Evolutionary conservation across 1,140 invertebrate species (phyloP), one percentile per base, ranked within the genome.

Genomic region (Phymastichus coffea): DNA sequence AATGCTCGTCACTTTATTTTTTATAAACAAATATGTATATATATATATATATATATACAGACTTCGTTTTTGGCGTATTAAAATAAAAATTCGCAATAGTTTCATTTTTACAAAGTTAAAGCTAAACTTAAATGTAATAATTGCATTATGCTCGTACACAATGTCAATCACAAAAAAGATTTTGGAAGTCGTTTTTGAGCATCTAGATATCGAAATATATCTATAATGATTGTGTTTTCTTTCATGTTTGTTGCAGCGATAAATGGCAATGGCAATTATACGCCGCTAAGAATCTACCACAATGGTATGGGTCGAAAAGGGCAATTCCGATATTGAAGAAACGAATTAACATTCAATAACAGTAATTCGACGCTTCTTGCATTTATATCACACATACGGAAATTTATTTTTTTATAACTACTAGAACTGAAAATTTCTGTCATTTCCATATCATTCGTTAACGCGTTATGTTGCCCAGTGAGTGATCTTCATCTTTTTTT

Each of bases 201-300:
- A 58, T 57, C 14, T 56, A 43, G 7, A 15, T 8, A n/a, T n/a
- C n/a, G n/a, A n/a, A n/a, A n/a, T 52, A 52, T 38, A 52, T 38
- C n/a, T 38, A 54, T 47, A 43, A 61, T 26, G 12, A 38, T 55
- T 43, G 47, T n/a, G n/a, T n/a, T 56, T 47, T 40, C 19, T 57
- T 23, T 65, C 51, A 68, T 71, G 51, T 66, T 43, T 37, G 81
- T 82, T 47, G 26, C 71, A 87, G 87, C 82, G 58, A 80, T 85
- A 70, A 87, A 86, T 66, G 81, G 83, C n/a, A 88, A 88, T 70
- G 87, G 88, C 28, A 87, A 82, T 66, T 91, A 91, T 69, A 88
- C 88, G 14, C 88, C 89, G 4, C 81, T 91, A 67, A 80, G 87
- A 67, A 88, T 91, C 2, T 90, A 90, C 66, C 88, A 90, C 74